A percentile compares a stretch with the other conserved stretches of the same genome.
Conservation (phyloP, 2,797 vertebrate species). For the Chelon labrosus region DNA sequence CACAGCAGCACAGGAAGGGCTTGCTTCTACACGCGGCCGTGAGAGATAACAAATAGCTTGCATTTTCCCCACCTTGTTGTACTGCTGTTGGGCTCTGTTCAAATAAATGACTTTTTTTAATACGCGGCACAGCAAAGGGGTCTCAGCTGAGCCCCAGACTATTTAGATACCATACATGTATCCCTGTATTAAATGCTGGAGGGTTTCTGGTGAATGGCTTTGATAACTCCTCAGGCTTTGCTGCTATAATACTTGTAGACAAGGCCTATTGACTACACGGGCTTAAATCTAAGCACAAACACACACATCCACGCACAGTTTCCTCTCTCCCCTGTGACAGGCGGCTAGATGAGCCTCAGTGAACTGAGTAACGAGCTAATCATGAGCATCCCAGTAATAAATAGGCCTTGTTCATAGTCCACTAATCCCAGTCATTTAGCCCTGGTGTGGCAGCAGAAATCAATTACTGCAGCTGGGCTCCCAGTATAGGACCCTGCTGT, state of each 20-base stretch:
- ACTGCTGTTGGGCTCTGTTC: constrained; percentile 33
- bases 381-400: constrained; percentile 78
- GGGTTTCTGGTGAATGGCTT: constrained; percentile 37
- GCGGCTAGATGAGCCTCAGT: constrained; percentile 63
- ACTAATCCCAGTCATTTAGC: constrained; percentile 76
- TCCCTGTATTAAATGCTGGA: constrained; percentile 34
- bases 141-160: constrained; percentile 13
- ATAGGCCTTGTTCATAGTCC: constrained; percentile 77
- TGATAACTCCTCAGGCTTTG: constrained; percentile 19
- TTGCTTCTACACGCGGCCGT: constrained; percentile 12
- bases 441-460: constrained; percentile 70
- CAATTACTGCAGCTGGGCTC: constrained; percentile 74
- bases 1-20: constrained; percentile 22
- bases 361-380: constrained; percentile 80
- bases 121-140: constrained; percentile 3
- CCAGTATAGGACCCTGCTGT: constrained; percentile 24
- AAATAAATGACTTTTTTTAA: constrained; percentile 55
- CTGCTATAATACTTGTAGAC: constrained; percentile 29
- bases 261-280: constrained; percentile 40
- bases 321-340: constrained; percentile 46
- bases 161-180: constrained; percentile 34
- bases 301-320: constrained; percentile 8
- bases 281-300: constrained; percentile 52
- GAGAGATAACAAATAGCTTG: constrained; percentile 29
- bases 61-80: constrained; percentile 38